Conservation (phyloP, 2,888 invertebrate species). For the Allygus modestus region DNA sequence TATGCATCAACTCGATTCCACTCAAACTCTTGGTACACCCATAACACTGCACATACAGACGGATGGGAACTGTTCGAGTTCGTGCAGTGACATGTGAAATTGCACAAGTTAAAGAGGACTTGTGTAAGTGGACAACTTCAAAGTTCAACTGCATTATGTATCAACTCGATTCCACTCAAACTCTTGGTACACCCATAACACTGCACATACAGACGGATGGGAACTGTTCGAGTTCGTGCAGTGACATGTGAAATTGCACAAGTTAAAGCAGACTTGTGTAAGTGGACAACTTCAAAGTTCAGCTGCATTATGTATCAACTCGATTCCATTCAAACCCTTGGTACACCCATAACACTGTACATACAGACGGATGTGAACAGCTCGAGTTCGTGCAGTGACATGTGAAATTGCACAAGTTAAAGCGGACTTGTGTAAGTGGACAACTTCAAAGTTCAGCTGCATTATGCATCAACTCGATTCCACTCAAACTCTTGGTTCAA, state of each 20-base stretch:
- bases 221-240: not conserved
- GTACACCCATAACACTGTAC: too few species aligned
- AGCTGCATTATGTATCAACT: not conserved
- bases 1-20: too few species aligned
- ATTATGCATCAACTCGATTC: not conserved
- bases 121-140: slow-evolving; percentile 20
- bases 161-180: too few species aligned
- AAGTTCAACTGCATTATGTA: not conserved
- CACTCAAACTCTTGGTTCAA: too few species aligned
- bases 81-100: not conserved
- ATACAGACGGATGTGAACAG: too few species aligned
- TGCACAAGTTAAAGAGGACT: not conserved
- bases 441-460: not conserved
- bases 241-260: not conserved
- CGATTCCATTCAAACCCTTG: too few species aligned
- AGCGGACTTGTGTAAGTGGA: not conserved
- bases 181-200: too few species aligned
- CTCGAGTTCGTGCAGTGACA: not conserved
- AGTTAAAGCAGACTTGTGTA: not conserved
- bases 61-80: not conserved
- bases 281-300: slow-evolving; percentile 15
- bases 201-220: too few species aligned
- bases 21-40: too few species aligned
- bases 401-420: slow-evolving; percentile 8
- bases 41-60: too few species aligned